These are phyloP conservation scores for Anas platyrhynchos DNA, from an alignment of 2,113 vertebrate genomes.

Conservation along the genomic window DNA sequence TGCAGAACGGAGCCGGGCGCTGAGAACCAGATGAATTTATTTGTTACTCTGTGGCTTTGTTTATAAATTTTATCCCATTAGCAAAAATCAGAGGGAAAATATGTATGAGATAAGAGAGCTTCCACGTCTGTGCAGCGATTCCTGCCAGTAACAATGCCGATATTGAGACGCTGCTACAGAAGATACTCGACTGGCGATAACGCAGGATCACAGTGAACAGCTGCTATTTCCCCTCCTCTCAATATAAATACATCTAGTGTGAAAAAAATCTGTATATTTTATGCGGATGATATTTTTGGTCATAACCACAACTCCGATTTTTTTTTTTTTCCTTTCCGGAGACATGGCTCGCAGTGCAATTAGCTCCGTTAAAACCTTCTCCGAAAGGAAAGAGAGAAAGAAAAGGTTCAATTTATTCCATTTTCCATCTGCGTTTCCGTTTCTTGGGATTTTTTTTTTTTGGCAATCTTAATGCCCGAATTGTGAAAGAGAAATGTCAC, in stretches of 20 bases:
- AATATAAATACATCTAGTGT: background rate
- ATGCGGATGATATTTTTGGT: background rate
- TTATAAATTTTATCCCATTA: background rate
- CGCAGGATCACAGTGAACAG: background rate
- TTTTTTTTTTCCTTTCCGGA: background rate
- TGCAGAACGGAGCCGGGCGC: background rate
- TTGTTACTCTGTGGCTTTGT: slow-evolving; percentile 2
- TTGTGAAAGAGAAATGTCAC: background rate
- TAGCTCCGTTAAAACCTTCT: background rate
- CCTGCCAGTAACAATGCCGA: background rate
- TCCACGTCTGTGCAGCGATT: background rate
- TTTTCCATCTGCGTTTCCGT: background rate
- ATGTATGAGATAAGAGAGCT: background rate
- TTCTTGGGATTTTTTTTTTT: background rate
- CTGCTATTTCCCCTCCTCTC: slow-evolving; percentile 15
- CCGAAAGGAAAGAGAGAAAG: background rate
- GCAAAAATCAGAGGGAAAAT: background rate
- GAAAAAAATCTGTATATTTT: background rate
- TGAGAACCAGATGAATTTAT: background rate
- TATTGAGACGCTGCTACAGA: background rate
- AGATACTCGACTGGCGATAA: background rate
- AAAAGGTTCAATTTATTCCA: background rate
- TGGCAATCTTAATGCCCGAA: background rate
- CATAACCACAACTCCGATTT: background rate
- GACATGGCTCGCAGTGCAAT: background rate